These are phyloP conservation scores for Scytalopus superciliaris DNA, from an alignment of 2,113 vertebrate species.

Conservation along the genomic window DNA sequence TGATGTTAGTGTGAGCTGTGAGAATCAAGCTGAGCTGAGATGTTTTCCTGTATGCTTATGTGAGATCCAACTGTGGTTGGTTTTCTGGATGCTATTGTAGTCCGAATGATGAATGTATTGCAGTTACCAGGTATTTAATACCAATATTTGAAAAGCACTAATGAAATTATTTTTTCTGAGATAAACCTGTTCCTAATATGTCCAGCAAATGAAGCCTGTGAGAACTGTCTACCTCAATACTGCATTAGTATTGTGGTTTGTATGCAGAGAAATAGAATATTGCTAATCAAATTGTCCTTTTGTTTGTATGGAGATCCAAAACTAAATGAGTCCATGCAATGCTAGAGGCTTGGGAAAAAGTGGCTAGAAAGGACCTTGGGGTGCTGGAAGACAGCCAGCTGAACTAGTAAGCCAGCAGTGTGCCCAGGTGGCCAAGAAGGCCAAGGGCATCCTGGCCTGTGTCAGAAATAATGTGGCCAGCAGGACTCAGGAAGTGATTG, in stretches of 20 bases:
- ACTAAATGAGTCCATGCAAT: not conserved
- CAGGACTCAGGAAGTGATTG: not conserved
- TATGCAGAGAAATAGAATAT: not conserved
- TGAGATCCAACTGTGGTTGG: accelerated
- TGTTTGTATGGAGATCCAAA: not conserved
- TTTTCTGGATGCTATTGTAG: not conserved
- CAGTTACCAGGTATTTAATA: not conserved
- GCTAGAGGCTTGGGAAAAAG: not conserved
- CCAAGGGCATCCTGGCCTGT: not conserved
- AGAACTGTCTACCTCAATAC: not conserved
- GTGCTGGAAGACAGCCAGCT: not conserved
- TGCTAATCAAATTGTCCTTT: not conserved
- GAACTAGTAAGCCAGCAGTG: not conserved
- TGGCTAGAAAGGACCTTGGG: not conserved
- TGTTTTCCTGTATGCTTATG: not conserved
- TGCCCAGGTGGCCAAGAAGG: not conserved
- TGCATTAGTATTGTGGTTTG: not conserved
- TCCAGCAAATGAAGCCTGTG: not conserved
- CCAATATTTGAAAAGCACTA: not conserved
- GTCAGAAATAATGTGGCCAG: not conserved
- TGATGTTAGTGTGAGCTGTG: not conserved
- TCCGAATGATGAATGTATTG: not conserved
- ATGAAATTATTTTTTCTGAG: not conserved
- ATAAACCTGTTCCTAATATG: not conserved
- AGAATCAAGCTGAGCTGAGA: not conserved